Conservation (phyloP, 1,140 invertebrate species). For the Aleiodes sp. region DNA sequence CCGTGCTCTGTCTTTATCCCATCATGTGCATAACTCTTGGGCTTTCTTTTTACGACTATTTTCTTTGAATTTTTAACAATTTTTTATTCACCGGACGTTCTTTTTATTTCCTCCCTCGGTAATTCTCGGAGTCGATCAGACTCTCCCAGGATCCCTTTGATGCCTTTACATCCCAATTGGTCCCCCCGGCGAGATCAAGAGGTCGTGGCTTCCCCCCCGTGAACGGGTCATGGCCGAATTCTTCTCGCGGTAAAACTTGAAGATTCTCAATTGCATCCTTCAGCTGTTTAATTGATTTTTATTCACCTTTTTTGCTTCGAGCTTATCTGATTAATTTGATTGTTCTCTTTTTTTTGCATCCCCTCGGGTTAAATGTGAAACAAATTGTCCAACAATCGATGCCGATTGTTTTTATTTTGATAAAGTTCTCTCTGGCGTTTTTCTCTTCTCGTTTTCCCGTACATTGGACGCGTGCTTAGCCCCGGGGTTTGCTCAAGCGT, state of each 20-base stretch:
- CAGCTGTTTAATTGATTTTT: conserved; percentile 9
- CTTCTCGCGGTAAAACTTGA: conserved; percentile 19
- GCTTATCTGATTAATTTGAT: background rate
- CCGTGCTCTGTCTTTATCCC: too few relatives aligned
- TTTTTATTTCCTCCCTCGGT: background rate
- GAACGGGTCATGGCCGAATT: conserved; percentile 22
- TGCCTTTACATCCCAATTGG: conserved; percentile 25
- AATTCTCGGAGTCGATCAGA: background rate
- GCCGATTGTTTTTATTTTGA: background rate
- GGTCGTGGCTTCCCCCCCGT: conserved; percentile 17
- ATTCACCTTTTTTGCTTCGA: background rate
- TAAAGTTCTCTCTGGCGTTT: background rate
- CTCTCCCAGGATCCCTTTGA: conserved; percentile 22
- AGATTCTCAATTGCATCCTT: conserved; percentile 12
- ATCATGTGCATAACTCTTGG: too few relatives aligned
- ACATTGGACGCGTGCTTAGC: conserved; percentile 5
- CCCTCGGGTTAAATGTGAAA: background rate
- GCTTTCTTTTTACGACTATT: too few relatives aligned
- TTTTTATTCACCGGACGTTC: too few relatives aligned
- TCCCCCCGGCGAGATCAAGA: conserved; percentile 11
- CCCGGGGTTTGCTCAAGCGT: background rate
- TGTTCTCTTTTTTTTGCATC: background rate
- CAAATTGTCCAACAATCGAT: background rate
- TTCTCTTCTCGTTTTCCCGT: background rate
- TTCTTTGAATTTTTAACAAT: too few relatives aligned